Evolutionary conservation across 2,888 invertebrate species (phyloP), one percentile per base, ranked within the genome.

Genomic region (Entomobrya multifasciata): DNA sequence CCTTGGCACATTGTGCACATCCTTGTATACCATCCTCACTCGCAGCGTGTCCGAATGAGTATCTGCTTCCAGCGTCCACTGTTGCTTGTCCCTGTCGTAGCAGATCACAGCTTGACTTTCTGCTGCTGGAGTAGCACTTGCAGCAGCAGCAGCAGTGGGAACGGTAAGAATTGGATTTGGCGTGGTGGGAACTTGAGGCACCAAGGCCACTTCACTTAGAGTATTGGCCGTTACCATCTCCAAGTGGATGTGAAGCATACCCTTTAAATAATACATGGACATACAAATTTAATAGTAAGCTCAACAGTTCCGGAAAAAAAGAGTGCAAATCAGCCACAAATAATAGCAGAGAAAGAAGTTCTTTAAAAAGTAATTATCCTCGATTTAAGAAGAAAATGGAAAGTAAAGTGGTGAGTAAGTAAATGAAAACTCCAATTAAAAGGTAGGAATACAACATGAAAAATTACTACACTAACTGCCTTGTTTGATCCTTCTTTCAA

Each of bases 81-180:
- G 95, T 92, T 95, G 95, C 91, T 96, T 96, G 92, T 96, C 96
- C 11, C 96, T 93, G 92, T 96, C 96, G 92, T 96, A 96, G 92
- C 96, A 95, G 94, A 90, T 94, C 17, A 95, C 91, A 5, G 94
- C 93, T 88, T 88, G 92, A 90, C 93, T 92, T 67, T 77, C 76
- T 11, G 88, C 36, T 8, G 86, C 27, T 20, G 86, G 81, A 52
- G 72, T 67, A 17, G 86, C 87, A 62, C 80, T 76, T 3, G 52
- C 60, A 11, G 81, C 65, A 10, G 87, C 62, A 25, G 79, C 84
- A n/a, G 81, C 65, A 15, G 55, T 60, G 10, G 86, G 70, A 52
- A 89, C 87, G 60, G 86, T 83, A n/a, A 86, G 77, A 22, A 81
- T 86, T 15, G 85, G 83, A 78, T 86, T 90, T 44, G 84, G 70